Base-by-base conservation (phyloP, 2,797 vertebrate species). In the Emys orbicularis region DNA sequence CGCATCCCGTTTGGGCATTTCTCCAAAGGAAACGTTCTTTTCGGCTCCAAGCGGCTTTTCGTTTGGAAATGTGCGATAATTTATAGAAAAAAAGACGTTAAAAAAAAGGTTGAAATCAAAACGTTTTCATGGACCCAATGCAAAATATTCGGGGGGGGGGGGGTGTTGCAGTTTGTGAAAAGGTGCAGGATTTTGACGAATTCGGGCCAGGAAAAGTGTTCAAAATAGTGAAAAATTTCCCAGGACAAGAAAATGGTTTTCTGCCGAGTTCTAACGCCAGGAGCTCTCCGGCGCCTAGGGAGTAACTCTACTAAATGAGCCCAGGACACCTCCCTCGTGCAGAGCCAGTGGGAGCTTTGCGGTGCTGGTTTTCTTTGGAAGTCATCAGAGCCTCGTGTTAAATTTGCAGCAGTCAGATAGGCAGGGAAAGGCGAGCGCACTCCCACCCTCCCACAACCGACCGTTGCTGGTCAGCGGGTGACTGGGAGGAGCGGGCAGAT, bases 121-220 rank as follows among this genome's bases (percentile, higher is more conserved):
- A 5, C 10, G 5, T 41, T 72, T 41, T 72, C 65, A 41, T 23
- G 12, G 65, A 23, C 37, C 65, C 18, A 3, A 72, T 5, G 11
- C 21, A 18, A 25, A 37, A 37, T 41, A 11, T n/a, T 65, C 13
- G 5, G 18, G 19, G 2, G 37, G 5, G 0, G 2, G 37, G 5
- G 0, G 1, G 15, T 9, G 59, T 19, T 72, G n/a, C 37, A 12
- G 10, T 23, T n/a, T 37, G 21, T 72, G 65, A 41, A 41, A 72
- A 72, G 10, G 21, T 72, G 10, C 65, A 72, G 41, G 65, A 72
- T 23, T 37, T 72, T 37, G 65, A 41, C 19, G 23, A 23, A 72
- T 41, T 72, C 10, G 10, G 11, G 65, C 65, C 19, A 23, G 37
- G 21, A 41, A 41, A 37, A 72, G 10, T 4, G 37, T 72, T 23